Percentiles rank a stretch among this genome's conserved stretches.
Conservation (phyloP, 2,113 vertebrate species). For the Odocoileus hemionus region DNA sequence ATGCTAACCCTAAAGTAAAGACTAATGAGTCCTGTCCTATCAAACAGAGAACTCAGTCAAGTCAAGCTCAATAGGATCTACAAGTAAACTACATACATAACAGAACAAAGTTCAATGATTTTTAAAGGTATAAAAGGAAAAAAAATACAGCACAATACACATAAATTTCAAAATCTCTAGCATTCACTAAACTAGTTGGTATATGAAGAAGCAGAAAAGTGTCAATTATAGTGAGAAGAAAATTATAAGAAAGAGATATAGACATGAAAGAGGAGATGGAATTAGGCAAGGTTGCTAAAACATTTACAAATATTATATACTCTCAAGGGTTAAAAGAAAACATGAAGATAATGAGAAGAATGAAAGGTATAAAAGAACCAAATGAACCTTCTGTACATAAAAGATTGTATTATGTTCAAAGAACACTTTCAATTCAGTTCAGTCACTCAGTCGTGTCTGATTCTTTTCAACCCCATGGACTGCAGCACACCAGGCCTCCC, state of each 20-base stretch:
- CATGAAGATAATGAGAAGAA: background rate
- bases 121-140: background rate
- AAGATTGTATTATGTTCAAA: background rate
- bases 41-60: background rate
- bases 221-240: background rate
- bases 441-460: accelerated
- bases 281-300: background rate
- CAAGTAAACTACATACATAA: background rate
- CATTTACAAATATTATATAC: background rate
- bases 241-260: background rate
- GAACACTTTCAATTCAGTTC: background rate
- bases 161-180: background rate
- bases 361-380: background rate
- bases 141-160: background rate
- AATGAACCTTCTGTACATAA: background rate
- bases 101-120: background rate
- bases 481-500: background rate
- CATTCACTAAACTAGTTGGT: background rate
- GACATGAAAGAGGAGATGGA: background rate
- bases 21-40: background rate
- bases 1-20: background rate
- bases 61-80: background rate
- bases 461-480: background rate
- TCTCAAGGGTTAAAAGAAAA: background rate
- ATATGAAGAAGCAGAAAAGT: background rate